Evolutionary conservation across 2,888 invertebrate species (phyloP).

Genomic region (Nomada fucata): DNA sequence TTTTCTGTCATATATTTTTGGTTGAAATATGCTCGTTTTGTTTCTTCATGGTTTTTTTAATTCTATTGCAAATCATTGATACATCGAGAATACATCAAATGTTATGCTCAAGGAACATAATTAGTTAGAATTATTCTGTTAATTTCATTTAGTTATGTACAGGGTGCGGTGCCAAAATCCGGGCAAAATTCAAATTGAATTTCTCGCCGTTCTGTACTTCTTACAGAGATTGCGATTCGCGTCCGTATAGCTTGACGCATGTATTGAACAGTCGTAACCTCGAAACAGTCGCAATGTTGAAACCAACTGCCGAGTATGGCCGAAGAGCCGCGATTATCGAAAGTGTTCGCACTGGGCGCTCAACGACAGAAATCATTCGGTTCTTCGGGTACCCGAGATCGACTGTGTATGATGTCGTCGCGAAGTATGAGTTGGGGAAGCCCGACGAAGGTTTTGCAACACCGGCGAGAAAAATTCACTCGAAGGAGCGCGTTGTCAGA

Average conservation of each 20-base stretch:
- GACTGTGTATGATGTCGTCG: constrained; percentile 35
- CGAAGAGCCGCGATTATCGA: constrained; percentile 17
- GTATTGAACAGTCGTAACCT: not conserved
- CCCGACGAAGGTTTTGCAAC: constrained; percentile 18
- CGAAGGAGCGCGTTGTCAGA: constrained; percentile 27
- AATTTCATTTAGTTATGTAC: not conserved
- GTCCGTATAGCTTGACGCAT: not conserved
- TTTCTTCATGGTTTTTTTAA: not conserved
- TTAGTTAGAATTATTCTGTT: too few species aligned
- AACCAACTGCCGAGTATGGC: not conserved
- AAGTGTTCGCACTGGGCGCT: constrained; percentile 14
- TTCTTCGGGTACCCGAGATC: constrained; percentile 50
- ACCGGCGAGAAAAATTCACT: constrained; percentile 34
- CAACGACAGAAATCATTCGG: constrained; percentile 33
- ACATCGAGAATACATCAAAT: not conserved
- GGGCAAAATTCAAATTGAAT: constrained; percentile 8
- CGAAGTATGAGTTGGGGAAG: constrained; percentile 17
- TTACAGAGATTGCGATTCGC: not conserved
- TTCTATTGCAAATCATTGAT: too few species aligned
- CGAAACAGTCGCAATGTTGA: not conserved
- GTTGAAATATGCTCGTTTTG: not conserved
- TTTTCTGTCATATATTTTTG: not conserved
- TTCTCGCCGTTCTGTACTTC: not conserved
- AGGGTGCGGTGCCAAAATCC: constrained; percentile 26
- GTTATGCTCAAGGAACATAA: not conserved